Base-by-base conservation (phyloP, 2,113 vertebrate species). In the Zosterops hypoxanthus region DNA sequence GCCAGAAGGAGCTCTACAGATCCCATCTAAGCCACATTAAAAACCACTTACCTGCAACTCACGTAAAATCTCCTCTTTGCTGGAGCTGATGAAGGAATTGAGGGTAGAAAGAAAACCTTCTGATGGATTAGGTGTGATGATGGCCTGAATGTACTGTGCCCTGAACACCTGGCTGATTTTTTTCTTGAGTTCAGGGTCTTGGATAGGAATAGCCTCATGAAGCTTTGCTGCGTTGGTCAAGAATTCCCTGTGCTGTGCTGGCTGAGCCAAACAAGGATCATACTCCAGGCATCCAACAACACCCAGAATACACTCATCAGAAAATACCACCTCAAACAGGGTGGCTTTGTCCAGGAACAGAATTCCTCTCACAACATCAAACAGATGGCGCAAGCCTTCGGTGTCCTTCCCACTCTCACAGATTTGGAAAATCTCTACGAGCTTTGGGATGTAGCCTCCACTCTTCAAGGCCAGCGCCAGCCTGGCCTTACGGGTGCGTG, bases 301-400 rank as follows among this genome's bases (percentile, higher is more conserved):
- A 97, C 98, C 99, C 99, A 99, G 99, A 97, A 99, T 99, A 98
- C 98, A 99, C 98, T 99, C 99, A 26, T 99, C 99, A 28, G 99
- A 99, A 98, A 99, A 99, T 99, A 99, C 99, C 89, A 99, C 98
- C 97, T 99, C 99, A 96, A 99, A 99, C 34, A 99, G 98, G 84
- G 98, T 98, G 41, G 98, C 98, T 97, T 99, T 99, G 97, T 99
- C 99, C 94, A 99, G 99, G 97, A 99, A 99, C 86, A 99, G 98
- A 93, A 99, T 99, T 42, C 99, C 99, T 55, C 99, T 98, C 92
- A 99, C 98, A 86, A 99, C 99, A 97, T 99, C 99, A 97, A 99
- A 99, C 59, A 99, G 98, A 95, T 99, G 99, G 94, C 99, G 99
- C 22, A 99, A 98, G 78, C 98, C 99, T 98, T 99, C 98, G 4